Evolutionary conservation across 2,113 vertebrate species (phyloP).

Genomic region (Lagenorhynchus albirostris): DNA sequence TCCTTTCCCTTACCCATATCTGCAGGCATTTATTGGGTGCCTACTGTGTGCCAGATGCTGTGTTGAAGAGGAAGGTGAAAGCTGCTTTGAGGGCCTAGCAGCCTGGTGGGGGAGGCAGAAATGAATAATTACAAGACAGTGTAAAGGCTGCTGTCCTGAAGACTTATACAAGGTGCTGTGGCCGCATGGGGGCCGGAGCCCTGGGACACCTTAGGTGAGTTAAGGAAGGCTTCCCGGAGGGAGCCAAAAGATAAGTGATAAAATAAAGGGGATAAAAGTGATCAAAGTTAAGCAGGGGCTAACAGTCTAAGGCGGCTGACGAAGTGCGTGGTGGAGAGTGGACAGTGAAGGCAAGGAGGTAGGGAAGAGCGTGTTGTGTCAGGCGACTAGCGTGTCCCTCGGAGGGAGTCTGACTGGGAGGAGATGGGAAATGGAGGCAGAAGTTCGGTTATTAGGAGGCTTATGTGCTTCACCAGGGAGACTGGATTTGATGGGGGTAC

Average conservation of each 20-base stretch:
- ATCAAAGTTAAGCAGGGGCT: neutral
- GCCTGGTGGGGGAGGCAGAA: neutral
- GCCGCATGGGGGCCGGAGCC: neutral
- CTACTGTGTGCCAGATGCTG: neutral
- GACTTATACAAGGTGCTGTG: neutral
- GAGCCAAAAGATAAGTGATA: neutral
- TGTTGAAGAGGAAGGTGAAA: neutral
- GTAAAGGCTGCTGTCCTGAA: neutral
- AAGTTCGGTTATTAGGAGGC: neutral
- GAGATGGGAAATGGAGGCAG: neutral
- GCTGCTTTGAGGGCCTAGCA: neutral
- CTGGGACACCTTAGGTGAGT: neutral
- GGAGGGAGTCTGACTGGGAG: neutral
- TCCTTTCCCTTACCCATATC: neutral
- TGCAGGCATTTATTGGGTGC: neutral
- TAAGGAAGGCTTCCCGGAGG: neutral
- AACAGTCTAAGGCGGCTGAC: neutral
- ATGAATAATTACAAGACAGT: accelerated
- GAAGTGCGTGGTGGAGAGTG: neutral
- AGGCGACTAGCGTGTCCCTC: neutral
- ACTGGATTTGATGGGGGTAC: neutral
- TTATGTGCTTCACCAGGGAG: neutral
- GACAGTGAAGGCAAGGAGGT: neutral
- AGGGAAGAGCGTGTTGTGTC: neutral
- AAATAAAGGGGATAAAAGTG: neutral